A percentile compares a stretch with the other conserved stretches of the same genome.
These are phyloP conservation scores for Rotaria socialis DNA, from an alignment of 2,888 invertebrate genomes.

Conservation along the genomic window DNA sequence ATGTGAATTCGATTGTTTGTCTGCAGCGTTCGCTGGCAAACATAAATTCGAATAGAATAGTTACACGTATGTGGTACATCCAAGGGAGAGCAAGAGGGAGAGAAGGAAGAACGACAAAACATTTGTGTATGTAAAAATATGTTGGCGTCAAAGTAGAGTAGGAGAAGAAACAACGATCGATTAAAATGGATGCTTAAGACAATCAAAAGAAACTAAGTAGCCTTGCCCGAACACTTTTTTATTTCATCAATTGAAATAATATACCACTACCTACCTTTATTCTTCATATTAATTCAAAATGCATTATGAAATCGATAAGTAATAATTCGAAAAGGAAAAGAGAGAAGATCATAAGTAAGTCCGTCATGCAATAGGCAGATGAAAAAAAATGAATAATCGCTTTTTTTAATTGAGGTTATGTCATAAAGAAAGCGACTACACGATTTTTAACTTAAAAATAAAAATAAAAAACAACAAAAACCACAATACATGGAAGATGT, in stretches of 20 bases:
- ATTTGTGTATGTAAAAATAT: background rate
- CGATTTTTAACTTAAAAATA: too few relatives aligned
- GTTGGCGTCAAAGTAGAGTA: background rate
- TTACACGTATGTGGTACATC: background rate
- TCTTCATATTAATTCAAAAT: background rate
- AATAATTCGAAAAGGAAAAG: background rate
- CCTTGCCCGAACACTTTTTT: background rate
- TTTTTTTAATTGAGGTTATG: background rate
- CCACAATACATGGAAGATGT: background rate
- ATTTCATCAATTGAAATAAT: background rate
- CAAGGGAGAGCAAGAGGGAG: background rate
- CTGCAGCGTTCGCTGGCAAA: background rate
- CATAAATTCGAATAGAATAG: background rate
- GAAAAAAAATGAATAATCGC: background rate
- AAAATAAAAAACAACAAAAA: too few relatives aligned
- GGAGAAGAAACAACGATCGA: background rate
- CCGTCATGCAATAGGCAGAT: background rate
- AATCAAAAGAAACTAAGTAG: background rate
- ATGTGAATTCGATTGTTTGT: background rate
- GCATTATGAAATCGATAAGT: background rate
- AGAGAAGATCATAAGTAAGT: background rate
- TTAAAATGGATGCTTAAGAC: background rate
- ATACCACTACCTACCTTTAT: background rate
- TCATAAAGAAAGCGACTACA: background rate
- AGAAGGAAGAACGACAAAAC: background rate